phyloP scores from a whole-genome alignment of 2,888 invertebrate genomes.

The Stenoptilia bipunctidactyla region DNA sequence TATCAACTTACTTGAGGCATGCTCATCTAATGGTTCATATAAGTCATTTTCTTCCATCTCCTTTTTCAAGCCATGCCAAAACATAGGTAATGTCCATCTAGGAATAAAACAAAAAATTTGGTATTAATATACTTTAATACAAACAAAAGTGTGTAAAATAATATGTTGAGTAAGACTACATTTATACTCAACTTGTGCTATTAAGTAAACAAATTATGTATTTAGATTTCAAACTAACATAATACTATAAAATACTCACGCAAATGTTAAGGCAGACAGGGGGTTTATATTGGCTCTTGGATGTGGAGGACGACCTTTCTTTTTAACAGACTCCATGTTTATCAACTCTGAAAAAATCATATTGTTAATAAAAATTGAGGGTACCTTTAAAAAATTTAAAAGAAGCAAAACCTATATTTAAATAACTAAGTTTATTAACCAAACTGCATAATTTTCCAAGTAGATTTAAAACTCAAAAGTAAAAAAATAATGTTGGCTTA shows the following conservation, averaged over 20 bases:
- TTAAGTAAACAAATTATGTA: neutral
- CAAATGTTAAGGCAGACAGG: constrained; percentile 76
- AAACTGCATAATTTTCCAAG: no score
- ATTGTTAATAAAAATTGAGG: neutral
- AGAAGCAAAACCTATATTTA: no score
- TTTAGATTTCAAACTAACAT: constrained; percentile 1
- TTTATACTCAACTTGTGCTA: neutral
- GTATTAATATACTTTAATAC: no score
- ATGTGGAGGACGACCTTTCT: constrained; percentile 69
- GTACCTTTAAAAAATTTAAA: no score
- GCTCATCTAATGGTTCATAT: constrained; percentile 79
- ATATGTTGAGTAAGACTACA: no score
- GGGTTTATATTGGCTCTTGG: constrained; percentile 76
- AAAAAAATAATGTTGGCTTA: no score
- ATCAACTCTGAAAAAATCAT: constrained; percentile 12
- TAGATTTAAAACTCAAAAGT: no score
- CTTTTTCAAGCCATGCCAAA: constrained; percentile 81
- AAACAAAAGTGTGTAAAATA: no score
- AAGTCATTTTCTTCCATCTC: constrained; percentile 81
- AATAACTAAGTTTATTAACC: no score
- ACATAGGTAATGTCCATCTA: constrained; percentile 85
- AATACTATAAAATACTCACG: constrained; percentile 70
- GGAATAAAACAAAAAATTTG: constrained; percentile 18
- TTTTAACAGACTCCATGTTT: constrained; percentile 67
- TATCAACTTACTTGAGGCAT: constrained; percentile 74